These are phyloP conservation scores for Nomada ruficornis DNA, from an alignment of 2,888 invertebrate species.

Conservation along the genomic window DNA sequence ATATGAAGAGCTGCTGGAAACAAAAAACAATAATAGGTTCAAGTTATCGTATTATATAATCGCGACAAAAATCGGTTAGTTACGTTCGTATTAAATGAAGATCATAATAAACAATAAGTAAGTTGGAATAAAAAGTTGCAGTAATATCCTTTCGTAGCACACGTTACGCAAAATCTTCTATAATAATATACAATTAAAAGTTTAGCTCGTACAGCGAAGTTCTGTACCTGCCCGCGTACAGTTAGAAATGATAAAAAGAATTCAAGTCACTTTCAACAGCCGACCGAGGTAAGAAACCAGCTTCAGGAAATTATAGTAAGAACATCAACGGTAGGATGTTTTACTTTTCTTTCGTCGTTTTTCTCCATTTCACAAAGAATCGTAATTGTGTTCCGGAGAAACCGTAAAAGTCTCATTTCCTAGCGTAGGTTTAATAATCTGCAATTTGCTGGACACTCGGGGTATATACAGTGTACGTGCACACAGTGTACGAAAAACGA, in stretches of 20 bases:
- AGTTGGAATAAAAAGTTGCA: too few species aligned
- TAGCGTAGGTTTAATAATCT: neutral
- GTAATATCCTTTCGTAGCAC: too few species aligned
- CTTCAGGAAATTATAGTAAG: constrained; percentile 8
- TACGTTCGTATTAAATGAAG: too few species aligned
- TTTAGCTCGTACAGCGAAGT: neutral
- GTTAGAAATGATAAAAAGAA: neutral
- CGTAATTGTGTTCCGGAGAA: constrained; percentile 4
- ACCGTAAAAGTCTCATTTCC: neutral
- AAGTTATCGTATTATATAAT: too few species aligned
- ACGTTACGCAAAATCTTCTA: too few species aligned
- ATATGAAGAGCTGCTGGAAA: too few species aligned
- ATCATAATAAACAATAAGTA: too few species aligned
- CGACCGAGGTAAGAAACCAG: neutral
- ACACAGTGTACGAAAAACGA: neutral
- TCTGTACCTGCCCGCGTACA: neutral
- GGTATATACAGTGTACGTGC: neutral
- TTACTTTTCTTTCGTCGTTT: constrained; percentile 9
- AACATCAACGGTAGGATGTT: constrained; percentile 20
- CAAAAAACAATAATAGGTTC: too few species aligned
- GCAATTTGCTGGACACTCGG: neutral
- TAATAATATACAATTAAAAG: too few species aligned
- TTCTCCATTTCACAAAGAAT: neutral
- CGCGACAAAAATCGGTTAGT: too few species aligned
- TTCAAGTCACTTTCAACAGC: neutral